A percentile compares a stretch with the other conserved stretches of the same genome.
phyloP scores from a whole-genome alignment of 2,113 vertebrate species.

The Trinectes maculatus region DNA sequence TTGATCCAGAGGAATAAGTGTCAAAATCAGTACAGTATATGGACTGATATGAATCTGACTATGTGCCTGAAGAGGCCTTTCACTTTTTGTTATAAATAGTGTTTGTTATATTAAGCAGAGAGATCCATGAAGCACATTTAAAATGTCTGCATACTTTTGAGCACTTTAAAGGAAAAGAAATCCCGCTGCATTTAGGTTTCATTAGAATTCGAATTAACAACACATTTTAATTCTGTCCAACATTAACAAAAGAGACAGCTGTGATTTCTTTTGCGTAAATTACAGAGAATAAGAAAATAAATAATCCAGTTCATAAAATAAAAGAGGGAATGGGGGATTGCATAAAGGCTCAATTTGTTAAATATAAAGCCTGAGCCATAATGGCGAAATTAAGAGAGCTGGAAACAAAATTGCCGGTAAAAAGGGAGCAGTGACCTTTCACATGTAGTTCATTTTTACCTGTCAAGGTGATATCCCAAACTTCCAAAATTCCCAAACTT shows the following conservation, averaged over 20 bases:
- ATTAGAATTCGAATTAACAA: constrained; percentile 39
- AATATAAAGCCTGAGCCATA: too few species aligned
- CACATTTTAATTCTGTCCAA: constrained; percentile 19
- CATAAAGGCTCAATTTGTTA: constrained; percentile 59
- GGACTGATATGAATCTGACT: not conserved
- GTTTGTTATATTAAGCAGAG: not conserved
- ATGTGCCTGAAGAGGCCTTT: not conserved
- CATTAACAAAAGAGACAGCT: constrained; percentile 33
- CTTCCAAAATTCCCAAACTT: not conserved
- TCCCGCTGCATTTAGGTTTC: constrained; percentile 19
- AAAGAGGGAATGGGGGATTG: too few species aligned
- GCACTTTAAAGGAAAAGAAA: constrained; percentile 13
- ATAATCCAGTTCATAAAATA: constrained; percentile 34
- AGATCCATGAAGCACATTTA: not conserved
- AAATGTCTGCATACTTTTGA: constrained; percentile 1
- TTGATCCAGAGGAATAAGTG: constrained; percentile 10
- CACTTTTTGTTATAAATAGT: not conserved
- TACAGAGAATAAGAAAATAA: constrained; percentile 65
- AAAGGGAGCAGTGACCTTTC: too few species aligned
- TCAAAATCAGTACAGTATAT: constrained; percentile 11
- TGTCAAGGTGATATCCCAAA: not conserved
- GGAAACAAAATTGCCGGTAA: too few species aligned
- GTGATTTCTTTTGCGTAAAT: constrained; percentile 35
- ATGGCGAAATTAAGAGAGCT: too few species aligned
- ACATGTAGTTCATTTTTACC: too few species aligned